A percentile compares a stretch with the other conserved stretches of the same genome.
Evolutionary conservation across 2,113 vertebrate genomes (phyloP).

Genomic region (Oryzias curvinotus): DNA sequence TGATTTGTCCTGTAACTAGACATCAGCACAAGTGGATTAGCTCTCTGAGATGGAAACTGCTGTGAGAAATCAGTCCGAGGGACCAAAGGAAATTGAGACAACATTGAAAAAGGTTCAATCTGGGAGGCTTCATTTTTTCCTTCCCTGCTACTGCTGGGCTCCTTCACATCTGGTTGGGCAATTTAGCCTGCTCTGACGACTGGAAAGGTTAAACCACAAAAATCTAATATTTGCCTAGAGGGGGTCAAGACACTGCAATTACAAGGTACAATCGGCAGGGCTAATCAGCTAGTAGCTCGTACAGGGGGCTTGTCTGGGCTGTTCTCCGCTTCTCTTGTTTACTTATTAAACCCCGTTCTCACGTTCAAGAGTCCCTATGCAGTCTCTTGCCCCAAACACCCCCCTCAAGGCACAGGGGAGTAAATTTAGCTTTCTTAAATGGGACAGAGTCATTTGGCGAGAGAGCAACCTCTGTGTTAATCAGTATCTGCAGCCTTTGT

Average conservation of each 20-base stretch:
- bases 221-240: constrained; percentile 82
- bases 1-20: constrained; percentile 50
- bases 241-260: constrained; percentile 80
- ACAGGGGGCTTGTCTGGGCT: constrained; percentile 56
- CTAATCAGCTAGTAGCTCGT: constrained; percentile 79
- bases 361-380: constrained; percentile 69
- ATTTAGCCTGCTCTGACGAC: constrained; percentile 70
- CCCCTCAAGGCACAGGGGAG: constrained; percentile 47
- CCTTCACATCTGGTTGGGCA: constrained; percentile 76
- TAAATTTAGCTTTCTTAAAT: constrained; percentile 68
- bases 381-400: constrained; percentile 46
- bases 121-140: constrained; percentile 51
- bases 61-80: constrained; percentile 63
- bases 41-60: constrained; percentile 35
- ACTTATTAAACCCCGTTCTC: constrained; percentile 80
- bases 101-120: constrained; percentile 64
- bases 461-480: constrained; percentile 70
- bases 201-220: constrained; percentile 83
- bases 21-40: constrained; percentile 56
- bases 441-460: constrained; percentile 50
- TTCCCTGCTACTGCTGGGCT: constrained; percentile 69
- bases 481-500: constrained; percentile 76
- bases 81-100: constrained; percentile 61
- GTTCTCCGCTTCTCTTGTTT: constrained; percentile 73
- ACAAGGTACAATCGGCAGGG: constrained; percentile 78